A percentile compares a stretch with the other conserved stretches of the same genome.
Conservation (phyloP, 2,113 vertebrate genomes). For the Petrocephalus zakoni region DNA sequence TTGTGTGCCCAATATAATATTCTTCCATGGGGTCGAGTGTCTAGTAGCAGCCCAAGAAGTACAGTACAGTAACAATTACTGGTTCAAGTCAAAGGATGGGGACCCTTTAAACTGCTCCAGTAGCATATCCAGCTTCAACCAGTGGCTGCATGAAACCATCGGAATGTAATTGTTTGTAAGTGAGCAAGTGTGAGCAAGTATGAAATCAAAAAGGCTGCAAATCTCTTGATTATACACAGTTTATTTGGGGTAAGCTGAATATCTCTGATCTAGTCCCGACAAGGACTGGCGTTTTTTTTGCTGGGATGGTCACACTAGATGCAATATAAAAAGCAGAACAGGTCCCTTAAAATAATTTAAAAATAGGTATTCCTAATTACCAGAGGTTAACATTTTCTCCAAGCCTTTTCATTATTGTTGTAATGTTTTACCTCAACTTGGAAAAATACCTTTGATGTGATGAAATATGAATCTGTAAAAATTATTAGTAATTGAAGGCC, state of each 20-base stretch:
- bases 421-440: not conserved
- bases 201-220: not conserved
- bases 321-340: not conserved
- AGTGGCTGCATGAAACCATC: not conserved
- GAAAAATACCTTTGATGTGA: not conserved
- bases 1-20: not conserved
- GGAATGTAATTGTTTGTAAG: not conserved
- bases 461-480: not conserved
- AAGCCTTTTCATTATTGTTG: not conserved
- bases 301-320: not conserved
- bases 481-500: not conserved
- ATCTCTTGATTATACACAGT: not conserved
- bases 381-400: not conserved
- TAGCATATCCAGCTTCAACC: not conserved
- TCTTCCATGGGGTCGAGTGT: not conserved
- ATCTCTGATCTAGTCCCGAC: not conserved
- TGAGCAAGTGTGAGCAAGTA: not conserved
- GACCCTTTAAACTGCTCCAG: not conserved
- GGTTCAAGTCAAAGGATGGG: not conserved
- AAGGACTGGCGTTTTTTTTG: not conserved
- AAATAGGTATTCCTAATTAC: not conserved
- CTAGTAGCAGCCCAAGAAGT: not conserved
- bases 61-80: not conserved
- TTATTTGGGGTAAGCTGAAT: not conserved
- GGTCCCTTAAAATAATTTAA: not conserved